Evolutionary conservation across 2,888 invertebrate genomes (phyloP).

Genomic region (Campoplex nolae): DNA sequence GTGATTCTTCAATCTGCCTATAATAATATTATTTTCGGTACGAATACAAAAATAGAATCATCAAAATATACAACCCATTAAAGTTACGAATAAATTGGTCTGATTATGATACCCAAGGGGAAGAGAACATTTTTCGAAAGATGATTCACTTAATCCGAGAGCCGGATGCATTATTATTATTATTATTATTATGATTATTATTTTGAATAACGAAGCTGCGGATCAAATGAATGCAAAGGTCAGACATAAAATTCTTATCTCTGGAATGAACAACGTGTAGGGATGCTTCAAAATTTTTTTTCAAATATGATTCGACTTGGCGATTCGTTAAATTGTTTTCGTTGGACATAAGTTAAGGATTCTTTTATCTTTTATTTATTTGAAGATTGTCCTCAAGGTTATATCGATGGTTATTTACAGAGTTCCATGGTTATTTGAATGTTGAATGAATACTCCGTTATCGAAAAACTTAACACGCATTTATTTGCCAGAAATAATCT

Average conservation of each 20-base stretch:
- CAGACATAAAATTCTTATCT: slow-evolving; percentile 11
- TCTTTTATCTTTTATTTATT: not conserved
- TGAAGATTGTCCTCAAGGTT: not conserved
- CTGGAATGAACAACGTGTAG: not conserved
- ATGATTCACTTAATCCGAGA: not conserved
- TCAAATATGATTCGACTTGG: not conserved
- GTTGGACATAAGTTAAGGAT: not conserved
- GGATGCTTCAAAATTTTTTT: not conserved
- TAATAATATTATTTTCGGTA: slow-evolving; percentile 25
- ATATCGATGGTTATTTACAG: not conserved
- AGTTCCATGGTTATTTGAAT: not conserved
- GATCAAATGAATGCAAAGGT: slow-evolving; percentile 1
- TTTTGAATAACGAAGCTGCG: not conserved
- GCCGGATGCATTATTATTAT: not conserved
- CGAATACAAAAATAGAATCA: not conserved
- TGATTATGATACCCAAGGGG: not conserved
- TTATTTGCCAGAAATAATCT: slow-evolving; percentile 23
- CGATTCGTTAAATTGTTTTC: not conserved
- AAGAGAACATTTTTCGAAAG: not conserved
- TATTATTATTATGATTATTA: not conserved
- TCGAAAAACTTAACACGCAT: not conserved
- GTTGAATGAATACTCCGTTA: not conserved
- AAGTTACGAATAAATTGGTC: not conserved
- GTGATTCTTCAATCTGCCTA: not conserved
- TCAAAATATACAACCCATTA: not conserved